Conservation (phyloP, 35 echinoderm and acorn worm genomes). For the Holothuria glaberrima region DNA sequence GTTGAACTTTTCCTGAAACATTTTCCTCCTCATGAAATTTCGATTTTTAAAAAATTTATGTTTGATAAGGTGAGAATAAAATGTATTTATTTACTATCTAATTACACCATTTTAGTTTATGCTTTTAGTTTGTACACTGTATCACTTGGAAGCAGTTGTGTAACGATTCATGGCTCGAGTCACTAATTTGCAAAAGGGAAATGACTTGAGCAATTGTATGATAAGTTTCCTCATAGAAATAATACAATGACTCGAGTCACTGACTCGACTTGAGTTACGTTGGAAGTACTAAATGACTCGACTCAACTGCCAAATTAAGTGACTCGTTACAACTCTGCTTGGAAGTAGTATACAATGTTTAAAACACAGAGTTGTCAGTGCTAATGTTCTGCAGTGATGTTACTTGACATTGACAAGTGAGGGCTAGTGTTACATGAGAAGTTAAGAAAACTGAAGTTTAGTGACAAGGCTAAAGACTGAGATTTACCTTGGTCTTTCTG, state of each 20-base stretch:
- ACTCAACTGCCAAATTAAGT: too few relatives aligned
- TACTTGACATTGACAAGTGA: too few relatives aligned
- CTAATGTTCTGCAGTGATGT: background rate
- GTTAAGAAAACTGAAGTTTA: background rate
- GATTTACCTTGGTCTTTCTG: background rate
- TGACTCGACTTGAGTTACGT: background rate
- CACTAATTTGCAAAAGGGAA: too few relatives aligned
- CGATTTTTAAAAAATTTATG: slow-evolving; percentile 24
- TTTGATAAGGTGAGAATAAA: slow-evolving; percentile 33
- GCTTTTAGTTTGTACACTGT: too few relatives aligned
- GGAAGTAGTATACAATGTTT: too few relatives aligned
- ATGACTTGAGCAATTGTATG: too few relatives aligned
- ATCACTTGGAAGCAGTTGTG: too few relatives aligned
- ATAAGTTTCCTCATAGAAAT: too few relatives aligned
- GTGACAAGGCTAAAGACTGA: too few relatives aligned
- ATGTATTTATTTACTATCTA: background rate
- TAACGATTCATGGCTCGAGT: too few relatives aligned
- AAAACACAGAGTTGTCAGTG: background rate
- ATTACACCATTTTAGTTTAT: background rate
- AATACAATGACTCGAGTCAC: too few relatives aligned
- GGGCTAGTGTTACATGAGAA: background rate
- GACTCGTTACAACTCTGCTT: too few relatives aligned
- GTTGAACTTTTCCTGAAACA: background rate
- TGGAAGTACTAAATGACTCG: background rate
- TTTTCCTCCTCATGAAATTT: slow-evolving; percentile 19